Percentiles rank a stretch among this genome's conserved stretches.
These are phyloP conservation scores for Oreotrochilus melanogaster DNA, from an alignment of 2,113 vertebrate species.

Conservation along the genomic window DNA sequence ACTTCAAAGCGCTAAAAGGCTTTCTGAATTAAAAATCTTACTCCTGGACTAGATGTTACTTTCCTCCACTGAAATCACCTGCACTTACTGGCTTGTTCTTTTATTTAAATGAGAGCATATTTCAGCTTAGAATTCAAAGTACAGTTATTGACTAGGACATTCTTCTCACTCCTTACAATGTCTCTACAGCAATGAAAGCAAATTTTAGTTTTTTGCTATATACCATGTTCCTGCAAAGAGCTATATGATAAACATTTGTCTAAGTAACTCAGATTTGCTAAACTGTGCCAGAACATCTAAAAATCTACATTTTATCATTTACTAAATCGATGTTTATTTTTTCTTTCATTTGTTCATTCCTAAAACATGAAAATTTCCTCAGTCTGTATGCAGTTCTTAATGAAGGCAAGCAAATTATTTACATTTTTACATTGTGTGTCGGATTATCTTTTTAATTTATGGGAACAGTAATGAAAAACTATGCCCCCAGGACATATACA, in stretches of 20 bases:
- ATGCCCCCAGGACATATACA: background rate
- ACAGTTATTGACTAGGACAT: background rate
- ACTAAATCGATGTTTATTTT: background rate
- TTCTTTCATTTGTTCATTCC: background rate
- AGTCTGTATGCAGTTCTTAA: background rate
- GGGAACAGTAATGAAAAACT: background rate
- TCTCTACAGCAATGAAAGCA: background rate
- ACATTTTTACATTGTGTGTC: background rate
- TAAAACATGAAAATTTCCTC: background rate
- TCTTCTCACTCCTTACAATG: conserved; percentile 17
- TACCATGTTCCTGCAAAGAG: background rate
- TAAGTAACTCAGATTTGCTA: background rate
- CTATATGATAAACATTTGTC: background rate
- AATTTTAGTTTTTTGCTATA: background rate
- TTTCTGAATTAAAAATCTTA: background rate
- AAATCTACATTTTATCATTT: background rate
- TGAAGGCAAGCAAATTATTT: background rate
- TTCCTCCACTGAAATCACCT: background rate
- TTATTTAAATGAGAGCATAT: background rate
- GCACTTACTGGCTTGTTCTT: background rate
- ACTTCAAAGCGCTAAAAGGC: background rate
- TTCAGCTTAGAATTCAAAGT: background rate
- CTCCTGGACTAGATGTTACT: background rate
- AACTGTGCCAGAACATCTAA: background rate
- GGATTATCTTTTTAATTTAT: background rate